Evolutionary conservation across 1,140 invertebrate species (phyloP).

Genomic region (Paraescarpia echinospica): DNA sequence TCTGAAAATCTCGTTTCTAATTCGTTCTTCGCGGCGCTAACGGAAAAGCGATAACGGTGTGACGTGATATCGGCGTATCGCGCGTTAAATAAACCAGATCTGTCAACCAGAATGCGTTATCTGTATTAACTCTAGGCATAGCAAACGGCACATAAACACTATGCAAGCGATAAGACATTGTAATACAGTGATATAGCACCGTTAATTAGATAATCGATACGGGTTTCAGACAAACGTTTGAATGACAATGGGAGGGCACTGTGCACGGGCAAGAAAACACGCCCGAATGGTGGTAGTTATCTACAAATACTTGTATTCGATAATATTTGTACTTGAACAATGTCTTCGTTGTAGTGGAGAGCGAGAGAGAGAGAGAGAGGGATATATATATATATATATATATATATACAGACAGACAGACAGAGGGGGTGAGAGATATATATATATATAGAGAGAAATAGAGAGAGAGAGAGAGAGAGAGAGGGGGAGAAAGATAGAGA

Average conservation of each 20-base stretch:
- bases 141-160: not conserved
- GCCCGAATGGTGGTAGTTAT: too few species aligned
- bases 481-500: not conserved
- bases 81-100: not conserved
- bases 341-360: too few species aligned
- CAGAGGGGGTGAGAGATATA: too few species aligned
- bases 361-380: too few species aligned
- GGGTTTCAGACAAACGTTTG: not conserved
- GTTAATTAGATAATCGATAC: not conserved
- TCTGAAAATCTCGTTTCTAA: not conserved
- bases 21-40: not conserved
- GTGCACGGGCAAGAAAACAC: not conserved
- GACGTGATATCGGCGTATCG: not conserved
- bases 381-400: slow-evolving; percentile 17
- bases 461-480: slow-evolving; percentile 14
- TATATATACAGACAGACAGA: slow-evolving; percentile 13
- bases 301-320: too few species aligned
- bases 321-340: too few species aligned
- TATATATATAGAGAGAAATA: not conserved
- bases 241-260: not conserved
- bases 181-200: not conserved
- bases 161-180: not conserved
- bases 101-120: not conserved
- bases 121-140: not conserved
- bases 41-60: not conserved